Percentiles rank a stretch among this genome's conserved stretches.
phyloP scores from a whole-genome alignment of 2,113 vertebrate genomes.

The Dunckerocampus dactyliophorus region DNA sequence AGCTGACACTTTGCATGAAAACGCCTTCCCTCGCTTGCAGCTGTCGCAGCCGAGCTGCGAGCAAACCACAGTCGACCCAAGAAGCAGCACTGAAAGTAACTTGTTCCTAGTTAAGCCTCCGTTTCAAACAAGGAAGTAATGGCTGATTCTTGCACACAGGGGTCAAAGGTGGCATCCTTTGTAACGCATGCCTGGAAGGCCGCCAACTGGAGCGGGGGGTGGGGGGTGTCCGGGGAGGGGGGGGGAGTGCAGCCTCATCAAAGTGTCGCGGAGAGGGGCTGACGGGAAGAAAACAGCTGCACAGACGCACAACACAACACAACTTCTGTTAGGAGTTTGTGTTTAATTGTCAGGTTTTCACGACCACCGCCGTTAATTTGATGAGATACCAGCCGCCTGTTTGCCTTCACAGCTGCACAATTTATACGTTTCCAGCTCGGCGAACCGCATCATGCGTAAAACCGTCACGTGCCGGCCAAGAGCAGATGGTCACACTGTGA shows the following conservation, averaged over 20 bases:
- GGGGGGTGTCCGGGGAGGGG: slow-evolving; percentile 38
- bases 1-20: too few species aligned
- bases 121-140: slow-evolving; percentile 44
- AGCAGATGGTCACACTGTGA: background rate
- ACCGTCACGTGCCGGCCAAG: background rate
- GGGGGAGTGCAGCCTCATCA: slow-evolving; percentile 36
- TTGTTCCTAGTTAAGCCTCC: background rate
- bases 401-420: background rate
- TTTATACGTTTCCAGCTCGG: background rate
- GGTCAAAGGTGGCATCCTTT: slow-evolving; percentile 69
- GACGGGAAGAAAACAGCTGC: slow-evolving; percentile 32
- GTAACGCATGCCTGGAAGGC: slow-evolving; percentile 63
- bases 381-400: background rate
- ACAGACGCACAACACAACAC: background rate
- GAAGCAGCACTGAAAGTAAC: too few species aligned
- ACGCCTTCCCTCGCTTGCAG: too few species aligned
- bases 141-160: slow-evolving; percentile 43
- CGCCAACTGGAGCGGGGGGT: slow-evolving; percentile 62
- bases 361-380: background rate
- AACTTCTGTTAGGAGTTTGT: background rate
- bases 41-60: too few species aligned
- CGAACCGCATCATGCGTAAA: background rate
- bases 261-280: slow-evolving; percentile 1
- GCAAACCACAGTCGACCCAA: too few species aligned
- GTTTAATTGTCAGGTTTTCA: background rate